A percentile compares a stretch with the other conserved stretches of the same genome.
Conservation (phyloP, 2,888 invertebrate species). For the Phyllotreta striolata region DNA sequence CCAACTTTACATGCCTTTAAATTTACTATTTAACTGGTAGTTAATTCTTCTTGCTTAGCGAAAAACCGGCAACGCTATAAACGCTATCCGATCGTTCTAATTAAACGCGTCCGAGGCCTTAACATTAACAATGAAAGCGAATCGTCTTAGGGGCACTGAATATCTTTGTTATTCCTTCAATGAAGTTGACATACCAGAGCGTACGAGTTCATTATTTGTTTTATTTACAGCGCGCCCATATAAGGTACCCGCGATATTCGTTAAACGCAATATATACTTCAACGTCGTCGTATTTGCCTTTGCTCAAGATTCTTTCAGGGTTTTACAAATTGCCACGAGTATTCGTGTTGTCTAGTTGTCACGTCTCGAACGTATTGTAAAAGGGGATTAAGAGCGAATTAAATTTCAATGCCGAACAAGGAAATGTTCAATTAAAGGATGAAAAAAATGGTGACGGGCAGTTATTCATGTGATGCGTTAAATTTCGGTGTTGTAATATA, state of each 20-base stretch:
- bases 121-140: conserved; percentile 24
- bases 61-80: neutral
- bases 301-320: conserved; percentile 12
- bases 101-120: conserved; percentile 11
- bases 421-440: no score
- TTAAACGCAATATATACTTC: conserved; percentile 20
- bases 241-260: conserved; percentile 23
- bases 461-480: no score
- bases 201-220: conserved; percentile 36
- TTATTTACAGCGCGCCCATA: conserved; percentile 27
- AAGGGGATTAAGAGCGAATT: neutral
- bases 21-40: no score
- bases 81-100: conserved; percentile 4
- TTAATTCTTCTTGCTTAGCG: neutral
- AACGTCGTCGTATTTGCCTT: conserved; percentile 24
- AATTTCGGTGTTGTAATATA: no score
- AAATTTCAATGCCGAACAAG: no score
- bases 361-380: conserved; percentile 1
- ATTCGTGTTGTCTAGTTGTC: conserved; percentile 10
- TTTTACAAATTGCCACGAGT: conserved; percentile 13
- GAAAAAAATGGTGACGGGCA: no score
- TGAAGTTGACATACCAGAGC: conserved; percentile 30
- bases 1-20: no score
- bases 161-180: conserved; percentile 34
- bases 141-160: conserved; percentile 24